phyloP scores from a whole-genome alignment of 2,888 invertebrate species.

The Prenolepis imparis region DNA sequence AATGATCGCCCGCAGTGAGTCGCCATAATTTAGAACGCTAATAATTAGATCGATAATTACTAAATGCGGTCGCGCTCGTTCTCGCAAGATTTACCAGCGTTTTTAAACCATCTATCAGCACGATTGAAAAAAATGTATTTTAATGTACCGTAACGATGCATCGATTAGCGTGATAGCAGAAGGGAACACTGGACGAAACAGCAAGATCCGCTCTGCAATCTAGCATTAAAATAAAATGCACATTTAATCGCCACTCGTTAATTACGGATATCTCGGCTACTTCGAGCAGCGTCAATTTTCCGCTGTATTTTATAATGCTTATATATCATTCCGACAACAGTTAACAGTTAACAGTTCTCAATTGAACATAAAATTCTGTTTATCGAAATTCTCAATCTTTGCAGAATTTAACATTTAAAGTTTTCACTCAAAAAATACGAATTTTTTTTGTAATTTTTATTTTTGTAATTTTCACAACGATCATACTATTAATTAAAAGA shows the following conservation, averaged over 20 bases:
- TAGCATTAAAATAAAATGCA: conserved; percentile 43
- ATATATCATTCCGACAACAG: not conserved
- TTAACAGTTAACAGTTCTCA: not conserved
- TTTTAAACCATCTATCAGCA: conserved; percentile 35
- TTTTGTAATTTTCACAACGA: not conserved
- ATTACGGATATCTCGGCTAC: conserved; percentile 34
- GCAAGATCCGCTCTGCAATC: conserved; percentile 34
- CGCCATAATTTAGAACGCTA: conserved; percentile 41
- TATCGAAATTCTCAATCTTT: not conserved
- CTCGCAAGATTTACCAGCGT: conserved; percentile 33
- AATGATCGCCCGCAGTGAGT: conserved; percentile 31
- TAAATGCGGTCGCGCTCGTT: conserved; percentile 13
- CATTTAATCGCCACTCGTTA: conserved; percentile 46
- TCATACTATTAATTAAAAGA: not conserved
- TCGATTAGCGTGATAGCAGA: conserved; percentile 24
- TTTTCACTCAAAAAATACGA: not conserved
- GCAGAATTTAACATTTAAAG: not conserved
- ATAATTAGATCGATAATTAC: conserved; percentile 49
- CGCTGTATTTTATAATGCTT: conserved; percentile 2
- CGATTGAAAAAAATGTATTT: conserved; percentile 42
- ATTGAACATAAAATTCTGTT: conserved; percentile 16
- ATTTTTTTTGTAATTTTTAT: not conserved
- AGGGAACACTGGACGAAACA: not conserved
- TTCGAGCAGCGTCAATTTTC: not conserved
- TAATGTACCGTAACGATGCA: conserved; percentile 46